Percentiles rank a stretch among this genome's conserved stretches.
These are phyloP conservation scores for Gymnosoma rotundatum DNA, from an alignment of 2,888 invertebrate species.

Conservation along the genomic window DNA sequence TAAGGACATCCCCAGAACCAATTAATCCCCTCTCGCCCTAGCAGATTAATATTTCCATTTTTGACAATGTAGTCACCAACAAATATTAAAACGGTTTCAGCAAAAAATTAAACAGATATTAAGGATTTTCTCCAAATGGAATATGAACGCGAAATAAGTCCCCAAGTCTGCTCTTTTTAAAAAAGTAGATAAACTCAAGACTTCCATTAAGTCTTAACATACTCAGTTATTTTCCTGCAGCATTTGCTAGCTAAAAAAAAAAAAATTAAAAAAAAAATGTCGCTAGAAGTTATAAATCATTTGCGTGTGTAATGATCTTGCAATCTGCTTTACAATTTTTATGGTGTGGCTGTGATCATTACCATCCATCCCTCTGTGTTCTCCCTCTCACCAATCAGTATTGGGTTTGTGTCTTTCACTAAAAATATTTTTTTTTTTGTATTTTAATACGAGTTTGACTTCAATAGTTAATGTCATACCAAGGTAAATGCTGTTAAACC, in stretches of 20 bases:
- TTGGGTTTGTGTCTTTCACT: slow-evolving; percentile 7
- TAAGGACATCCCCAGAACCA: no score
- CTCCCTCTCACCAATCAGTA: neutral
- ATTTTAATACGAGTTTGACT: slow-evolving; percentile 10
- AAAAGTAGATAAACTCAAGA: neutral
- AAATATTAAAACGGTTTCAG: no score
- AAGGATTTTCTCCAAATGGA: neutral
- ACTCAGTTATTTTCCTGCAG: neutral
- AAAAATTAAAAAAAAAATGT: slow-evolving; percentile 22
- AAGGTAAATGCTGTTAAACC: slow-evolving; percentile 58
- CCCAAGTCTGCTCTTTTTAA: neutral
- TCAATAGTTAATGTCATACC: slow-evolving; percentile 50
- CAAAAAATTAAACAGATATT: neutral
- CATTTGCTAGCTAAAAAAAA: slow-evolving; percentile 11
- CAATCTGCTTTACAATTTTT: slow-evolving; percentile 45
- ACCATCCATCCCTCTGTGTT: neutral
- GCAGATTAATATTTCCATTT: no score
- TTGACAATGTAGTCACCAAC: no score
- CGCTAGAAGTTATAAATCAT: slow-evolving; percentile 60
- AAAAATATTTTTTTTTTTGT: neutral
- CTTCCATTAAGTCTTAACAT: slow-evolving; percentile 10
- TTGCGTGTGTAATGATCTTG: slow-evolving; percentile 61
- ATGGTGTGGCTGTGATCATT: slow-evolving; percentile 49
- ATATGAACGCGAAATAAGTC: neutral
- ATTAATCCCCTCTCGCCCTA: no score